A percentile compares a stretch with the other conserved stretches of the same genome.
Conservation (phyloP, 2,888 invertebrate genomes). For the Cosmia pyralina region DNA sequence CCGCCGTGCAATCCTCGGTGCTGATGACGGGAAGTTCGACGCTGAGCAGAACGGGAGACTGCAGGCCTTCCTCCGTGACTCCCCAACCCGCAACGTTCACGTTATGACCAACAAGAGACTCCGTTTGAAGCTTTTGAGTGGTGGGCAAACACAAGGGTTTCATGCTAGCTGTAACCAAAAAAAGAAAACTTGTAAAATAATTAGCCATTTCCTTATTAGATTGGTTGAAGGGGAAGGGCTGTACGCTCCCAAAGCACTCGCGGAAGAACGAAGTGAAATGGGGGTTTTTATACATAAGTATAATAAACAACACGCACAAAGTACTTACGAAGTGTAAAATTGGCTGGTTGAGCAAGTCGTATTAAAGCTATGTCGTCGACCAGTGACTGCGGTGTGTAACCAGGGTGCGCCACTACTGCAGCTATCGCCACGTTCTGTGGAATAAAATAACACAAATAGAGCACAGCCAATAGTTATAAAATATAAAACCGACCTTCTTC, state of each 20-base stretch:
- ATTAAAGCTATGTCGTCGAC: slow-evolving; percentile 91
- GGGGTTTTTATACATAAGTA: background rate
- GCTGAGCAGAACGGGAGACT: slow-evolving; percentile 83
- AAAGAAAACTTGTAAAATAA: background rate
- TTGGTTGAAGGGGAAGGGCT: background rate
- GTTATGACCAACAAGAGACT: slow-evolving; percentile 71
- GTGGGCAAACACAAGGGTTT: slow-evolving; percentile 89
- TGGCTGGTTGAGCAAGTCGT: slow-evolving; percentile 84
- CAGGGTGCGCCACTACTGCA: slow-evolving; percentile 85
- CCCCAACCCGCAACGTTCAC: slow-evolving; percentile 91
- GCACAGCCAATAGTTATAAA: background rate
- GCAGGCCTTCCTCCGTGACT: slow-evolving; percentile 84
- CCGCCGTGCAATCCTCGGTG: slow-evolving; percentile 72
- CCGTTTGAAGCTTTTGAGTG: slow-evolving; percentile 71
- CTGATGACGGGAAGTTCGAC: slow-evolving; percentile 80
- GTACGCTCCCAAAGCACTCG: background rate
- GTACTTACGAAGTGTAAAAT: slow-evolving; percentile 80
- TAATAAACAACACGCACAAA: background rate
- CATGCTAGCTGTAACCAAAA: slow-evolving; percentile 76
- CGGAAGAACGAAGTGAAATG: background rate
- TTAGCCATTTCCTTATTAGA: background rate
- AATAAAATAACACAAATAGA: slow-evolving; percentile 27
- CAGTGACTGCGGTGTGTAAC: slow-evolving; percentile 80
- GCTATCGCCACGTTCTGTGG: slow-evolving; percentile 86
- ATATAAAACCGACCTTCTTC: background rate